Percentiles rank a stretch among this genome's conserved stretches.
These are phyloP conservation scores for Arctopsyche grandis DNA, from an alignment of 1,140 invertebrate genomes.

Conservation along the genomic window DNA sequence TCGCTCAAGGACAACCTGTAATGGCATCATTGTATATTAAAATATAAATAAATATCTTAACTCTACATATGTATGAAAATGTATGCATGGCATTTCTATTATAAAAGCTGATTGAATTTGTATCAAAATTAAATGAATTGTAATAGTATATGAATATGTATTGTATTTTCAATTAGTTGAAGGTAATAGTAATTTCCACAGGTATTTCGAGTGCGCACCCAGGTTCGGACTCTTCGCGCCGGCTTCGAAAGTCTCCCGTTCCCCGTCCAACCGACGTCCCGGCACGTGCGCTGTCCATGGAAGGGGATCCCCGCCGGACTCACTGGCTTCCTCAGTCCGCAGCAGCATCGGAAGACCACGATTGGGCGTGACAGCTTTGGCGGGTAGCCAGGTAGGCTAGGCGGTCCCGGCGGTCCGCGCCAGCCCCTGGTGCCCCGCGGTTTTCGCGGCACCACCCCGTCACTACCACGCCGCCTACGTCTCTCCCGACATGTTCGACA, in stretches of 20 bases:
- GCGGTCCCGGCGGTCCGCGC: slow-evolving; percentile 62
- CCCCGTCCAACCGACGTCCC: slow-evolving; percentile 78
- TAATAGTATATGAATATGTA: too few species aligned
- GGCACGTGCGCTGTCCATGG: slow-evolving; percentile 73
- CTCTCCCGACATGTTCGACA: slow-evolving; percentile 65
- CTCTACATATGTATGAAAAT: too few species aligned
- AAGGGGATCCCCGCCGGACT: slow-evolving; percentile 83
- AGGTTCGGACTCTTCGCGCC: slow-evolving; percentile 95
- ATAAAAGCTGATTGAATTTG: too few species aligned
- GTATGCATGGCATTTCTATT: too few species aligned
- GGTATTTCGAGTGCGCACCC: slow-evolving; percentile 93
- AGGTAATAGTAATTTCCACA: slow-evolving; percentile 60
- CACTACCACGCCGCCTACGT: slow-evolving; percentile 67
- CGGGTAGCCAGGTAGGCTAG: slow-evolving; percentile 76
- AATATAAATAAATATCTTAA: too few species aligned
- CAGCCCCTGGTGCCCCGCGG: slow-evolving; percentile 56
- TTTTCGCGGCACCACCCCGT: slow-evolving; percentile 54
- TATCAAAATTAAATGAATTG: too few species aligned
- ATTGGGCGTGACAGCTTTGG: slow-evolving; percentile 76
- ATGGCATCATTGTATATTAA: too few species aligned
- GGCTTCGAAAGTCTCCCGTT: slow-evolving; percentile 84
- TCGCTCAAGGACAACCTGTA: too few species aligned
- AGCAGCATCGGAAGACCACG: slow-evolving; percentile 67
- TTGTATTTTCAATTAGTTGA: not conserved
- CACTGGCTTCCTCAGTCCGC: slow-evolving; percentile 83